Evolutionary conservation across 2,888 invertebrate genomes (phyloP).

Genomic region (Campoplex nolae): DNA sequence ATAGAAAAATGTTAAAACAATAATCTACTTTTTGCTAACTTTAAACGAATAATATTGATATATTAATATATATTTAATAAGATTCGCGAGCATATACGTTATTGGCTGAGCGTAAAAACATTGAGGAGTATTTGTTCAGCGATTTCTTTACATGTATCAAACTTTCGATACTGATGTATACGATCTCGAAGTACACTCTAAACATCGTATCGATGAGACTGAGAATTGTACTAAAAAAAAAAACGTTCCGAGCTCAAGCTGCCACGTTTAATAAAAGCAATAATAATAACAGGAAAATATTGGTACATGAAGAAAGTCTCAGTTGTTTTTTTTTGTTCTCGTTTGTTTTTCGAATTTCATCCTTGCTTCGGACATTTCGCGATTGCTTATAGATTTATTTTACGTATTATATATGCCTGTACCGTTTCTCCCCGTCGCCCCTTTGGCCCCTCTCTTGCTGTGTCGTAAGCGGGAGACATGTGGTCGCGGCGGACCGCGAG

Average conservation of each 20-base stretch:
- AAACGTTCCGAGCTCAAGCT: background rate
- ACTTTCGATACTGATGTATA: background rate
- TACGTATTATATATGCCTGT: slow-evolving; percentile 11
- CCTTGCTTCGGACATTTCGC: slow-evolving; percentile 38
- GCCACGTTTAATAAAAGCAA: background rate
- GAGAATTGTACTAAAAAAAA: background rate
- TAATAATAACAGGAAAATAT: slow-evolving; percentile 1
- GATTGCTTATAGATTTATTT: slow-evolving; percentile 44
- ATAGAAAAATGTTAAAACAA: too few species aligned
- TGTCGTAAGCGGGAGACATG: slow-evolving; percentile 31
- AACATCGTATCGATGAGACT: background rate
- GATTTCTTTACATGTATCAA: background rate
- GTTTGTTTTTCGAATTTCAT: slow-evolving; percentile 17
- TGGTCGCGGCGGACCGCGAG: slow-evolving; percentile 40
- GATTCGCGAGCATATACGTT: too few species aligned
- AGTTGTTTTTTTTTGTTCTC: background rate
- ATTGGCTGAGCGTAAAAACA: too few species aligned
- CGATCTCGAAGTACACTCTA: background rate
- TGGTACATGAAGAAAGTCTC: background rate
- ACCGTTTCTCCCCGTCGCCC: slow-evolving; percentile 4
- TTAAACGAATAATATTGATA: too few species aligned
- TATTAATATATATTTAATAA: too few species aligned
- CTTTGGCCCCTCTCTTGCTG: slow-evolving; percentile 6
- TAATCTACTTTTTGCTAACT: too few species aligned
- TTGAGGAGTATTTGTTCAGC: background rate